phyloP scores from a whole-genome alignment of 2,888 invertebrate genomes.

The Epistrophe eligans region DNA sequence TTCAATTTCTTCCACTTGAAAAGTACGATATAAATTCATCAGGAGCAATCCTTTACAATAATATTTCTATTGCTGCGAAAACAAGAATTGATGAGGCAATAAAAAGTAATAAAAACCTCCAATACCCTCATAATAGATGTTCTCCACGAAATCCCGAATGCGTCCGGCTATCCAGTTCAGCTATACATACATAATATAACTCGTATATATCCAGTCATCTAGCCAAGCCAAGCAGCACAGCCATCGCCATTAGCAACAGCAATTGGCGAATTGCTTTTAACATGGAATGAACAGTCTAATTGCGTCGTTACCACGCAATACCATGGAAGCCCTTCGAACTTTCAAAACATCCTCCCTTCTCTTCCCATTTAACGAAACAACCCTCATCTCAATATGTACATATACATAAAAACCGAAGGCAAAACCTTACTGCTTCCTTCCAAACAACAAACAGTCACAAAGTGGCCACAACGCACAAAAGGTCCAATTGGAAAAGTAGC shows the following conservation, averaged over 20 bases:
- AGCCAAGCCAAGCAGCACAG: slow-evolving; percentile 13
- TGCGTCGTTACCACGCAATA: slow-evolving; percentile 75
- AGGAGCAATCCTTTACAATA: slow-evolving; percentile 72
- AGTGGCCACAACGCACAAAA: slow-evolving; percentile 73
- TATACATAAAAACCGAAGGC: not conserved
- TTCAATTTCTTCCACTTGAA: slow-evolving; percentile 49
- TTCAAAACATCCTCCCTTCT: slow-evolving; percentile 1
- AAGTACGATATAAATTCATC: slow-evolving; percentile 65
- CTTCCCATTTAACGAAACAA: not conserved
- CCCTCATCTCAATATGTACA: not conserved
- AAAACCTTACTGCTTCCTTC: not conserved
- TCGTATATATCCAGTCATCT: not conserved
- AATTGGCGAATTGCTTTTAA: slow-evolving; percentile 69
- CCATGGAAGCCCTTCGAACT: slow-evolving; percentile 55
- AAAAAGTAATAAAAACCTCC: slow-evolving; percentile 68
- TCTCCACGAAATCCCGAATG: slow-evolving; percentile 35
- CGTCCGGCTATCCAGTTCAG: slow-evolving; percentile 18
- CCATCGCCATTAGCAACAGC: slow-evolving; percentile 40
- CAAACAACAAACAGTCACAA: slow-evolving; percentile 67
- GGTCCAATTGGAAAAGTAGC: slow-evolving; percentile 70
- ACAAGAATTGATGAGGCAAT: slow-evolving; percentile 75
- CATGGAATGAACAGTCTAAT: slow-evolving; percentile 67
- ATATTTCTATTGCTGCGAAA: slow-evolving; percentile 75
- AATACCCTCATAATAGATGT: slow-evolving; percentile 43
- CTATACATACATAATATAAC: not conserved